Evolutionary conservation across 23 tunicate genomes (phyloP), one percentile per base, ranked within the genome.

Genomic region (Halocynthia roretzi): DNA sequence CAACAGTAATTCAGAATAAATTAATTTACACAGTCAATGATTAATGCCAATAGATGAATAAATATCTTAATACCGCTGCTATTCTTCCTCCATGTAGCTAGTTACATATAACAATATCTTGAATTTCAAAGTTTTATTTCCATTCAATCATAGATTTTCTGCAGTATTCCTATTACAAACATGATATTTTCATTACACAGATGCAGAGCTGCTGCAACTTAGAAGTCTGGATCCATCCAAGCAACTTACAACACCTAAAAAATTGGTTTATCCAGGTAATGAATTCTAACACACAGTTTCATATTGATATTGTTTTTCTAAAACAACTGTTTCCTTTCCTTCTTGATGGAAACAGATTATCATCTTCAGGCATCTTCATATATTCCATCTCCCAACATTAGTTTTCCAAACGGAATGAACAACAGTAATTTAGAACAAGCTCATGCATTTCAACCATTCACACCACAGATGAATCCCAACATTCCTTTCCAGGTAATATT

Each of bases 171-270:
- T 44, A 21, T 7, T 75, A n/a, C 23, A 67, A 67, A 19, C 17
- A 20, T 67, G 9, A 19, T 15, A 17, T 15, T 5, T 15, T 5
- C 52, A 62, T 76, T 75, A 81, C 7, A 14, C 85, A 56, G 77
- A 75, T 48, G 21, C 78, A 8, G 78, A 74, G 14, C 49, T 74
- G 0, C 78, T 86, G 17, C 82, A 86, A 6, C 67, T 92, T 10
- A 81, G 83, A 7, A 19, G 84, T 6, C 53, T 92, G 73, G 98
- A 92, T 61, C 98, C 98, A 6, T 67, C 85, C 8, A 86, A 86
- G 75, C 98, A 92, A 56, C 93, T 87, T 53, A 92, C 90, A 9
- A 92, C 98, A 52, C 98, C 98, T 21, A 64, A 80, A 58, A 92
- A 92, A 67, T 51, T 86, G 72, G 61, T 81, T 11, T 76, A 67